These are phyloP conservation scores for Halictus ligatus DNA, from an alignment of 2,888 invertebrate genomes.

Conservation along the genomic window DNA sequence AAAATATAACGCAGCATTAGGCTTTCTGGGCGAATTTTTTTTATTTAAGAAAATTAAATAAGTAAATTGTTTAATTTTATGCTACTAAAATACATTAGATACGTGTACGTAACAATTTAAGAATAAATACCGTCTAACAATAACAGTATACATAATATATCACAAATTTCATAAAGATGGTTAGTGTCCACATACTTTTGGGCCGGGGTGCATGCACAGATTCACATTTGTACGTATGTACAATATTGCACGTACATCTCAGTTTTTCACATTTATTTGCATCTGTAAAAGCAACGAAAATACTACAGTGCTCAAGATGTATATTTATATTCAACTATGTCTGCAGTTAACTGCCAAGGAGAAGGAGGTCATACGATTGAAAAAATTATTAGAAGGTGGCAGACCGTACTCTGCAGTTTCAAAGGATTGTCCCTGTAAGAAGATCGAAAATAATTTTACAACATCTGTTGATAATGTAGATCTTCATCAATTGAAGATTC, in stretches of 20 bases:
- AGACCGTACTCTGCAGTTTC: slow-evolving; percentile 88
- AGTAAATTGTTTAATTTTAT: too few species aligned
- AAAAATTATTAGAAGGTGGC: slow-evolving; percentile 89
- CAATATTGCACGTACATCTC: neutral
- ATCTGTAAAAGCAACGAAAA: neutral
- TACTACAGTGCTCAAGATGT: neutral
- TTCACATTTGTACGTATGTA: too few species aligned
- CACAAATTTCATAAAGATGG: too few species aligned
- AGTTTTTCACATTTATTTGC: neutral
- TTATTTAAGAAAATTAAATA: too few species aligned
- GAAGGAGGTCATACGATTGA: slow-evolving; percentile 89
- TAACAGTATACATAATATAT: too few species aligned
- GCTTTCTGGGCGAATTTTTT: too few species aligned
- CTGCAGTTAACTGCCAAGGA: slow-evolving; percentile 84
- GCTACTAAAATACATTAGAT: too few species aligned
- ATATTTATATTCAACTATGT: slow-evolving; percentile 12
- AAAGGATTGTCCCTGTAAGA: slow-evolving; percentile 88
- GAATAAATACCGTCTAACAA: too few species aligned
- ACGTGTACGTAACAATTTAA: too few species aligned
- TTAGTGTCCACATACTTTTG: too few species aligned
- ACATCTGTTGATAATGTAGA: slow-evolving; percentile 58
- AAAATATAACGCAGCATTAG: too few species aligned
- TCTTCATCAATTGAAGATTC: slow-evolving; percentile 85
- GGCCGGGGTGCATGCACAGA: too few species aligned
- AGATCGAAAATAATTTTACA: slow-evolving; percentile 83